Evolutionary conservation across 2,113 vertebrate species (phyloP), one percentile per base, ranked within the genome.

Genomic region (Nerophis lumbriciformis): DNA sequence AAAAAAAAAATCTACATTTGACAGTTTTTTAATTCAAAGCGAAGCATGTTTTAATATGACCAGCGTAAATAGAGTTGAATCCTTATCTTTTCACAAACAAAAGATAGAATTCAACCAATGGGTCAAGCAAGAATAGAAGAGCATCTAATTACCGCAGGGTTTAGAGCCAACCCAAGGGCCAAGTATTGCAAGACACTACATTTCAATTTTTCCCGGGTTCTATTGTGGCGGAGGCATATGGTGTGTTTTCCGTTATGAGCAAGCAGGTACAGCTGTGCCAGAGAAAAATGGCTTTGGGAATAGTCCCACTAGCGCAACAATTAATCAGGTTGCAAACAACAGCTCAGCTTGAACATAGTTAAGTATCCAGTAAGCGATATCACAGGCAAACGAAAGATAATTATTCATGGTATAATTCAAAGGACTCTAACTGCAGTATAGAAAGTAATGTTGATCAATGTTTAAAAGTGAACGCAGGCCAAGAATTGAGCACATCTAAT

Each of bases 1-100:
- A 14, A 1, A 9, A 37, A 14, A 35, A 5, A 48, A 51, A 66
- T 8, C 10, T 44, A 53, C 38, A 36, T 62, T 35, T 11, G 11
- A 9, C 37, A 61, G 12, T 9, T 51, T 48, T 54, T 42, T 14
- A 60, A 65, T 37, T 12, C 3, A 37, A 39, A 48, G 9, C 8
- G 2, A 9, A 56, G 19, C 5, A 6, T 53, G 1, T 28, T 57
- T 57, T 15, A 57, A 48, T n/a, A 53, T 44, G 10, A 35, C 16
- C 19, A 61, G 6, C 39, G 21, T 38, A 59, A 72, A 38, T 70
- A 44, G 37, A 63, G 39, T 51, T 47, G 16, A 68, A n/a, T 71
- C 58, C 11, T 69, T 21, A 73, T 69, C 35, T 37, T 51, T 49
- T 56, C 58, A 53, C 69, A 68, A 73, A 61, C 60, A 61, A 16